Percentiles rank a stretch among this genome's conserved stretches.
Evolutionary conservation across 2,797 vertebrate species (phyloP).

Genomic region (Etheostoma nigrum): DNA sequence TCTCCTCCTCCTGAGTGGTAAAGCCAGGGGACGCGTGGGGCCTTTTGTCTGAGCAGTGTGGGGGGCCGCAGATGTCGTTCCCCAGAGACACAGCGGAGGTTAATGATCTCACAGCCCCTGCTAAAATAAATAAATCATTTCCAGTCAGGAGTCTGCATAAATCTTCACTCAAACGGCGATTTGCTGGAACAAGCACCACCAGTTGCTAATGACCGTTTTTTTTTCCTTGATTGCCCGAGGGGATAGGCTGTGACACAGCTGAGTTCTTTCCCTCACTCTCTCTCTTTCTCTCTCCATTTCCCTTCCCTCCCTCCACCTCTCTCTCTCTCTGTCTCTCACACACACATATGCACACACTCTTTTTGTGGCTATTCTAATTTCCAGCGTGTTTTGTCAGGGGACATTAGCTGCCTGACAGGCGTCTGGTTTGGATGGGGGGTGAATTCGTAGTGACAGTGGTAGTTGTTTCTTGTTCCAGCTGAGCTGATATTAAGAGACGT

Average conservation of each 20-base stretch:
- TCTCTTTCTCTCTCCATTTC: slow-evolving; percentile 46
- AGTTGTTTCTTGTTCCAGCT: slow-evolving; percentile 81
- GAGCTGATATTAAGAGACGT: slow-evolving; percentile 77
- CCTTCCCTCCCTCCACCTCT: slow-evolving; percentile 30
- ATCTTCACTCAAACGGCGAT: slow-evolving; percentile 84
- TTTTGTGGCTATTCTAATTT: slow-evolving; percentile 78
- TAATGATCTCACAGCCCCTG: slow-evolving; percentile 89
- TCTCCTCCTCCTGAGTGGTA: slow-evolving; percentile 40
- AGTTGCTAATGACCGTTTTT: slow-evolving; percentile 89
- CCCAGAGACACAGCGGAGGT: slow-evolving; percentile 85
- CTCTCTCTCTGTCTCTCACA: slow-evolving; percentile 17
- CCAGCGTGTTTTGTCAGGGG: slow-evolving; percentile 83
- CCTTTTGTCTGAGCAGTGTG: slow-evolving; percentile 81
- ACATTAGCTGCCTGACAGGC: slow-evolving; percentile 82
- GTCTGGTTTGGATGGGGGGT: slow-evolving; percentile 69
- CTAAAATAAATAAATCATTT: slow-evolving; percentile 92
- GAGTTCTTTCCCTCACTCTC: slow-evolving; percentile 78
- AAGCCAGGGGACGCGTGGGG: slow-evolving; percentile 70
- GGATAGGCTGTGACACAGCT: slow-evolving; percentile 83
- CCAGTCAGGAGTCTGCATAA: slow-evolving; percentile 86
- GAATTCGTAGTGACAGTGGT: slow-evolving; percentile 82
- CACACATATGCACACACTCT: slow-evolving; percentile 43
- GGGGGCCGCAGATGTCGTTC: slow-evolving; percentile 83
- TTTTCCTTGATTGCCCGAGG: slow-evolving; percentile 81
- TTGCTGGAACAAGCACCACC: slow-evolving; percentile 86